Conservation (phyloP, 2,888 invertebrate genomes). For the Panzeria rudis region DNA sequence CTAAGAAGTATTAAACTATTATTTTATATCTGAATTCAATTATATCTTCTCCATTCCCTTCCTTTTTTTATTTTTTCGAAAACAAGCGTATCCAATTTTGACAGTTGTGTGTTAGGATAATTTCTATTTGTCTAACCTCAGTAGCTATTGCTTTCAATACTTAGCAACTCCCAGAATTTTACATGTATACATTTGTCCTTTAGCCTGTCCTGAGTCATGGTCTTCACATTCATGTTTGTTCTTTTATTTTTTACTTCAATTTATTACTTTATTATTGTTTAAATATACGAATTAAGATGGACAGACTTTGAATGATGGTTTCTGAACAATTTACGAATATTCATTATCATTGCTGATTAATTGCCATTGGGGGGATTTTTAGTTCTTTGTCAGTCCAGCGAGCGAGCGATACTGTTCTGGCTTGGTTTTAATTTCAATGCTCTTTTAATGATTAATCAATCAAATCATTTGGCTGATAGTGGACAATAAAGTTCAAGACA, state of each 20-base stretch:
- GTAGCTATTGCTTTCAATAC: not conserved
- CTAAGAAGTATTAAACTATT: too few relatives aligned
- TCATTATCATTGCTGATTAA: constrained; percentile 63
- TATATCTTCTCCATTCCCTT: too few relatives aligned
- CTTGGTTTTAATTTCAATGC: constrained; percentile 9
- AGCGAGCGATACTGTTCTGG: not conserved
- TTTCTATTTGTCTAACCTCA: not conserved
- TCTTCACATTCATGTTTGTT: not conserved
- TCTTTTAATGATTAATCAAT: constrained; percentile 59
- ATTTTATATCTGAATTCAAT: too few relatives aligned
- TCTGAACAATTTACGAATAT: constrained; percentile 40
- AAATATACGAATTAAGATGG: not conserved
- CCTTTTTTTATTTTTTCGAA: too few relatives aligned
- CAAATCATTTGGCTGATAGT: constrained; percentile 54
- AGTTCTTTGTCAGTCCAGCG: not conserved
- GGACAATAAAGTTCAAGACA: constrained; percentile 41
- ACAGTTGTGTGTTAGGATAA: constrained; percentile 39
- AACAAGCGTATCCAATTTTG: constrained; percentile 50
- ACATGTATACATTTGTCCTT: not conserved
- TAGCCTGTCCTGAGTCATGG: not conserved
- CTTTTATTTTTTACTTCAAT: not conserved
- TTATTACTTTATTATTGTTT: constrained; percentile 29
- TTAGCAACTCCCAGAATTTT: not conserved
- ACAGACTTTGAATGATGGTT: constrained; percentile 51
- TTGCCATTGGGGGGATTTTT: constrained; percentile 34